A percentile compares a stretch with the other conserved stretches of the same genome.
Conservation (phyloP, 2,888 invertebrate genomes). For the Macaria liturata region DNA sequence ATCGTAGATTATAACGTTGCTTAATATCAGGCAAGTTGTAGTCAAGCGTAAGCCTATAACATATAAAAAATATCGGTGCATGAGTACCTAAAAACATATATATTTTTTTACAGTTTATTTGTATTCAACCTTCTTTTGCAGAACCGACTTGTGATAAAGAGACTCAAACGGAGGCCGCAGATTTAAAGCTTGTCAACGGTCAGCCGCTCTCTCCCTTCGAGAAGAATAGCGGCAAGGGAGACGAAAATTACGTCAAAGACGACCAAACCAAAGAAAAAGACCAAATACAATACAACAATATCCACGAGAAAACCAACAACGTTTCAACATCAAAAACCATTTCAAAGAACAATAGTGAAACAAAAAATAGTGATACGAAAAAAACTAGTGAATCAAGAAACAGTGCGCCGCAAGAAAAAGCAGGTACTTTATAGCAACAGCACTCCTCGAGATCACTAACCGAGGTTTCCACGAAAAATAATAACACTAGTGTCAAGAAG, state of each 20-base stretch:
- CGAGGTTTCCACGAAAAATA: slow-evolving; percentile 55
- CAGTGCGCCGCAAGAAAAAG: slow-evolving; percentile 49
- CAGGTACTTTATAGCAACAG: slow-evolving; percentile 72
- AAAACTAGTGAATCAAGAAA: neutral
- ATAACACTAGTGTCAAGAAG: slow-evolving; percentile 57
- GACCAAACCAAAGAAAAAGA: slow-evolving; percentile 39
- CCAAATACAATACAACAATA: slow-evolving; percentile 42
- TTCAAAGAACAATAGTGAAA: slow-evolving; percentile 3
- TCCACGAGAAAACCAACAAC: slow-evolving; percentile 8
- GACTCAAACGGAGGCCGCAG: slow-evolving; percentile 68
- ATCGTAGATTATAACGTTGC: too few species aligned
- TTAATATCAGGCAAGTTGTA: too few species aligned
- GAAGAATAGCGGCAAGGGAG: slow-evolving; percentile 34
- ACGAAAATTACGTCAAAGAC: slow-evolving; percentile 40
- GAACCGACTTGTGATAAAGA: slow-evolving; percentile 63
- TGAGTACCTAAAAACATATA: too few species aligned
- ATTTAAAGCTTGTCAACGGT: slow-evolving; percentile 65
- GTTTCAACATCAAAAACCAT: neutral
- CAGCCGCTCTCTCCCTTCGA: slow-evolving; percentile 46
- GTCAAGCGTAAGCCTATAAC: too few species aligned
- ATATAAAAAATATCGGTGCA: too few species aligned
- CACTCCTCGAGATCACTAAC: slow-evolving; percentile 65
- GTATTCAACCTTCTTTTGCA: slow-evolving; percentile 38
- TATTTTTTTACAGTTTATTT: too few species aligned
- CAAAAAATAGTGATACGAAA: slow-evolving; percentile 10